Percentiles rank a stretch among this genome's conserved stretches.
phyloP scores from a whole-genome alignment of 2,888 invertebrate species.

The Bimastos eiseni region DNA sequence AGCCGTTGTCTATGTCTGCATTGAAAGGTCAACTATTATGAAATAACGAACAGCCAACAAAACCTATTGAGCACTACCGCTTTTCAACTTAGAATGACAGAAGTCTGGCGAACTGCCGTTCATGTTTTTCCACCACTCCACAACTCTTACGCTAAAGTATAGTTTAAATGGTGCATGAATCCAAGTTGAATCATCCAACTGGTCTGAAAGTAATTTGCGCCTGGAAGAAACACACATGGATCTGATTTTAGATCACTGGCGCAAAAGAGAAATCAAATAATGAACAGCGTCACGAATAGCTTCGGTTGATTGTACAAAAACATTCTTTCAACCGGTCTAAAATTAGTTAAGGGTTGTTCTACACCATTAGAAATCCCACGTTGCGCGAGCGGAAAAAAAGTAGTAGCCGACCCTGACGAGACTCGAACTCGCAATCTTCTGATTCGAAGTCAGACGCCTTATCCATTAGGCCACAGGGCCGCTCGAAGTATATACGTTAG shows the following conservation, averaged over 20 bases:
- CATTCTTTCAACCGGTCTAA: too few species aligned
- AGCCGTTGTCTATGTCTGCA: too few species aligned
- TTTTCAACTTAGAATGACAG: too few species aligned
- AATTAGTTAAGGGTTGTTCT: background rate
- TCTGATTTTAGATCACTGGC: background rate
- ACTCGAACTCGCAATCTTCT: constrained; percentile 13
- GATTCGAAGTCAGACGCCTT: constrained; percentile 13
- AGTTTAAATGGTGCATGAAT: too few species aligned
- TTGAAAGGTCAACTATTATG: background rate
- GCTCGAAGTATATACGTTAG: background rate
- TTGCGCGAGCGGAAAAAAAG: background rate
- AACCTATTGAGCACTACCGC: too few species aligned
- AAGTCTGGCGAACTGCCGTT: too few species aligned
- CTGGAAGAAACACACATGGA: background rate
- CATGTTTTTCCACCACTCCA: too few species aligned
- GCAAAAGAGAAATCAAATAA: background rate
- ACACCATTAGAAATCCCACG: background rate
- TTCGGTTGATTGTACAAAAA: background rate
- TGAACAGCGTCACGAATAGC: background rate
- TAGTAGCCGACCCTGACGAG: background rate
- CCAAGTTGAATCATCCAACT: too few species aligned
- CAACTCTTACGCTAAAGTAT: too few species aligned
- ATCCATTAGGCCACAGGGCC: constrained; percentile 13
- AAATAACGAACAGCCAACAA: background rate
- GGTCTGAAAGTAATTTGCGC: background rate